A percentile compares a stretch with the other conserved stretches of the same genome.
Conservation (phyloP, 2,888 invertebrate genomes). For the Lepetodrilus schrolli region DNA sequence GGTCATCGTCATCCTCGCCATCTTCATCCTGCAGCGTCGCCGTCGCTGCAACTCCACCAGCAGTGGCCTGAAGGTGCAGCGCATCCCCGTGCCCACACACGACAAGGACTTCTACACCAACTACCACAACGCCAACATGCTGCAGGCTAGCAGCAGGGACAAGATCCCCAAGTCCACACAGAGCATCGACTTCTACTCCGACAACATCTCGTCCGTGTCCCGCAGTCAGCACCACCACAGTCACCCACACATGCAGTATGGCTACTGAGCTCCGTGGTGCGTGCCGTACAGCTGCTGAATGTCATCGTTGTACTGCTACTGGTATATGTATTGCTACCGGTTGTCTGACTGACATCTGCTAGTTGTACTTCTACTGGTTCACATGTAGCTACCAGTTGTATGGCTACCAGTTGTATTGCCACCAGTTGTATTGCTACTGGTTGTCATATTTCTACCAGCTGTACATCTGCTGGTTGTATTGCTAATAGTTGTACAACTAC, state of each 20-base stretch:
- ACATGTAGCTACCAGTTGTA: too few relatives aligned
- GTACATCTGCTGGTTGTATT: too few relatives aligned
- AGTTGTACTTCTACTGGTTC: too few relatives aligned
- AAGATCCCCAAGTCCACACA: constrained; percentile 57
- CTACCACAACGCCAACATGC: constrained; percentile 39
- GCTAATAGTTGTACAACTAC: too few relatives aligned
- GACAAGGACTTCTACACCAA: constrained; percentile 45
- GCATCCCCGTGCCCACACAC: constrained; percentile 49
- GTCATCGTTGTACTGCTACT: too few relatives aligned
- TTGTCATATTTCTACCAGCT: too few relatives aligned
- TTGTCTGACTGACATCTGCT: too few relatives aligned
- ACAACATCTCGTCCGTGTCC: constrained; percentile 66
- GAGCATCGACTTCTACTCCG: constrained; percentile 65
- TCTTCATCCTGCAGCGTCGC: constrained; percentile 56
- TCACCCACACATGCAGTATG: constrained; percentile 36
- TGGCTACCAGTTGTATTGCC: too few relatives aligned
- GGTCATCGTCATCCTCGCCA: constrained; percentile 56
- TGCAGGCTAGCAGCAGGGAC: constrained; percentile 51
- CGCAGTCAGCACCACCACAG: constrained; percentile 58
- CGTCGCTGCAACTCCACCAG: constrained; percentile 40
- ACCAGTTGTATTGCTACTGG: too few relatives aligned
- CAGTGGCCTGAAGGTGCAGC: constrained; percentile 38
- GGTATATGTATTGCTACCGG: too few relatives aligned
- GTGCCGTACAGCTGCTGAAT: background rate
- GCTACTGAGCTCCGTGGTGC: background rate